A percentile compares a stretch with the other conserved stretches of the same genome.
Conservation (phyloP, 2,797 vertebrate species). For the Enteromius fasciolatus region DNA sequence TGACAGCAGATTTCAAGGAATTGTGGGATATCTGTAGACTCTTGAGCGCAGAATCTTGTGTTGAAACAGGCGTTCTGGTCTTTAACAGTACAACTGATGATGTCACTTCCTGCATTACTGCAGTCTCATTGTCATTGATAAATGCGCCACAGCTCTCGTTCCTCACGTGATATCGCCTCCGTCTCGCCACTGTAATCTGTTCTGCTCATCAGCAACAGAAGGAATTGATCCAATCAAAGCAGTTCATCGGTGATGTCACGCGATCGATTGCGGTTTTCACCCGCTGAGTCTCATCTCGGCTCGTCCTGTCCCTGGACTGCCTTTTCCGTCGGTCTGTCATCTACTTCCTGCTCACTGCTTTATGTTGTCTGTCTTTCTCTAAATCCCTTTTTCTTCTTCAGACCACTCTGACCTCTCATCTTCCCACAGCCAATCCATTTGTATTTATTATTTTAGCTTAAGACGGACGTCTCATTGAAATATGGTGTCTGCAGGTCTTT, state of each 20-base stretch:
- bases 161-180: background rate
- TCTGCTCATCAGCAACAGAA: slow-evolving; percentile 20
- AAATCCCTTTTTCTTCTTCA: slow-evolving; percentile 28
- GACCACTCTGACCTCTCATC: slow-evolving; percentile 43
- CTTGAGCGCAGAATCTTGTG: background rate
- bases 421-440: slow-evolving; percentile 26
- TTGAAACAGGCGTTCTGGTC: background rate
- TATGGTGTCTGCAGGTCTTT: slow-evolving; percentile 43
- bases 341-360: slow-evolving; percentile 15
- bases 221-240: slow-evolving; percentile 33
- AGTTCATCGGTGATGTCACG: slow-evolving; percentile 36
- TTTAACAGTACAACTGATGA: slow-evolving; percentile 7
- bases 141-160: background rate
- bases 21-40: slow-evolving; percentile 14
- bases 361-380: slow-evolving; percentile 19
- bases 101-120: slow-evolving; percentile 20
- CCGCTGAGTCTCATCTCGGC: slow-evolving; percentile 5
- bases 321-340: slow-evolving; percentile 10
- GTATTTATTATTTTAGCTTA: slow-evolving; percentile 43
- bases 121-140: background rate
- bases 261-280: slow-evolving; percentile 29
- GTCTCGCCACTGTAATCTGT: slow-evolving; percentile 6
- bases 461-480: slow-evolving; percentile 50
- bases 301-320: background rate
- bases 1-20: background rate